A percentile compares a stretch with the other conserved stretches of the same genome.
These are phyloP conservation scores for Cephus nigrinus DNA, from an alignment of 2,888 invertebrate genomes.

Conservation along the genomic window DNA sequence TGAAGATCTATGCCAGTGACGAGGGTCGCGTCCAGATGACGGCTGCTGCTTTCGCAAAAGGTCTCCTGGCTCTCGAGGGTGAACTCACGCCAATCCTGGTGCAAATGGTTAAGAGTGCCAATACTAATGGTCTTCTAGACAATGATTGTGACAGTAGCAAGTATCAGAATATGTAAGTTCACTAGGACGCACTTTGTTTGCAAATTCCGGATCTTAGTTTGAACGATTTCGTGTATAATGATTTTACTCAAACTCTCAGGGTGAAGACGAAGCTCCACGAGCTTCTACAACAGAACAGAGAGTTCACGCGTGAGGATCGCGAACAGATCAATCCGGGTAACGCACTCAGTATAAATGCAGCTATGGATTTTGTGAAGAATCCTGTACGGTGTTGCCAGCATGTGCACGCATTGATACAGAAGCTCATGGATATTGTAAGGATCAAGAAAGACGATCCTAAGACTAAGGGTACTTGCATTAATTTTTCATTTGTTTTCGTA, in stretches of 20 bases:
- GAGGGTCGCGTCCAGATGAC: conserved; percentile 99
- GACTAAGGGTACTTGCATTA: conserved; percentile 75
- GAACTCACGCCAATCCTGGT: conserved; percentile 98
- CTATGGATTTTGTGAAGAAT: conserved; percentile 95
- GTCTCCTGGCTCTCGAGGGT: conserved; percentile 95
- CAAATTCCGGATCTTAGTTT: neutral
- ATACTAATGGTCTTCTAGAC: conserved; percentile 97
- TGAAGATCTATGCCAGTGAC: conserved; percentile 99
- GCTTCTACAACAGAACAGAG: conserved; percentile 89
- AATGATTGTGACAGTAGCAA: conserved; percentile 98
- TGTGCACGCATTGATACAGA: conserved; percentile 88
- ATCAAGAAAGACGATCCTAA: conserved; percentile 89
- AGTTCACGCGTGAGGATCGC: conserved; percentile 86
- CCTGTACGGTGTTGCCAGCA: conserved; percentile 93
- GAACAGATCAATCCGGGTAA: conserved; percentile 91
- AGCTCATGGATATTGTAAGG: conserved; percentile 86
- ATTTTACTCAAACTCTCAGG: conserved; percentile 68
- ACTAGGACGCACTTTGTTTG: neutral
- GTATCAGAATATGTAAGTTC: conserved; percentile 89
- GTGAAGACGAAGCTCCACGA: conserved; percentile 96
- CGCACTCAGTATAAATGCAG: conserved; percentile 90
- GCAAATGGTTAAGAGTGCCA: conserved; percentile 99
- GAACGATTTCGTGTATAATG: neutral
- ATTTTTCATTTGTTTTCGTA: neutral
- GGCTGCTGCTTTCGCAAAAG: conserved; percentile 99